Conservation (phyloP, 1,140 invertebrate genomes). For the Parapsyche elsis region DNA sequence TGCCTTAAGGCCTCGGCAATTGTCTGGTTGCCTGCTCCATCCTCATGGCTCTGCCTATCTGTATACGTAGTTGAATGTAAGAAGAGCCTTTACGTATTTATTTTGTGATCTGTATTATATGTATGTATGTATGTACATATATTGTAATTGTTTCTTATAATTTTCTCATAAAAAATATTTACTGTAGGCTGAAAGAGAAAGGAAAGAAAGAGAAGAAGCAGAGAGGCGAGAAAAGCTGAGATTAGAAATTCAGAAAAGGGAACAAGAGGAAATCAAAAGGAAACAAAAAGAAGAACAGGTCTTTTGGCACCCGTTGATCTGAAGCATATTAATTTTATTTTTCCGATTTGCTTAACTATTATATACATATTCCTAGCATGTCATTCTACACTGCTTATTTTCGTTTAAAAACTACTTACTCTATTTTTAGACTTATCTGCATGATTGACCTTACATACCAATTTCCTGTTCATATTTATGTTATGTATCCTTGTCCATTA, state of each 20-base stretch:
- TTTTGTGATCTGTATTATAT: no score
- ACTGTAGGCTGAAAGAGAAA: slow-evolving; percentile 85
- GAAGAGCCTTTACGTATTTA: no score
- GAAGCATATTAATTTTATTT: background rate
- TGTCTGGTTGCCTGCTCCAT: no score
- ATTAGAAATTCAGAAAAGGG: slow-evolving; percentile 72
- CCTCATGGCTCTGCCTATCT: no score
- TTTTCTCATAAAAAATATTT: slow-evolving; percentile 25
- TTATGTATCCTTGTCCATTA: no score
- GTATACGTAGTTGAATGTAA: no score
- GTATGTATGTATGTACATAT: no score
- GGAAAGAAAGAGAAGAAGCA: slow-evolving; percentile 90
- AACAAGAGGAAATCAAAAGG: slow-evolving; percentile 71
- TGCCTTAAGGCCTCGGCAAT: no score
- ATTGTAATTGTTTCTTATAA: background rate
- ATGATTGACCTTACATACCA: no score
- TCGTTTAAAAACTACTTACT: no score
- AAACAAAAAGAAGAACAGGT: slow-evolving; percentile 68
- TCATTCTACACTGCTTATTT: background rate
- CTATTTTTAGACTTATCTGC: no score
- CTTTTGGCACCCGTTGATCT: background rate
- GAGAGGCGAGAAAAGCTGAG: slow-evolving; percentile 85
- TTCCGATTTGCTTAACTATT: background rate
- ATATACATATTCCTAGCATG: slow-evolving; percentile 5
- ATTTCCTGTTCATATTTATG: no score